These are phyloP conservation scores for Hipparchia semele DNA, from an alignment of 2,888 invertebrate species.

Conservation along the genomic window DNA sequence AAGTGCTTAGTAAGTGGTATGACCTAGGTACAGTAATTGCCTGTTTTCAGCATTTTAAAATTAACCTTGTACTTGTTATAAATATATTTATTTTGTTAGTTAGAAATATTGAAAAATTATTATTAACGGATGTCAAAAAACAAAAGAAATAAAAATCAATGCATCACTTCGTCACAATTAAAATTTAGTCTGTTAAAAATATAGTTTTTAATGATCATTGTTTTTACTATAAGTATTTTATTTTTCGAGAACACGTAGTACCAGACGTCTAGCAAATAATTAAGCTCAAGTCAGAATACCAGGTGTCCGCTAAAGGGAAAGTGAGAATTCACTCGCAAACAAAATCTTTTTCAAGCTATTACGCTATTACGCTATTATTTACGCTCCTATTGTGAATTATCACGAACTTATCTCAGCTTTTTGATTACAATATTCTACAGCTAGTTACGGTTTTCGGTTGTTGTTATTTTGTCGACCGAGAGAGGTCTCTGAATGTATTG, in stretches of 20 bases:
- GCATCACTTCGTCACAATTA: no score
- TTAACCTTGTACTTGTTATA: not conserved
- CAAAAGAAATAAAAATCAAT: not conserved
- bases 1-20: no score
- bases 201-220: no score
- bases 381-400: conserved; percentile 33
- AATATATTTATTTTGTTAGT: not conserved
- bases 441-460: no score
- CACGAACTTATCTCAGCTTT: conserved; percentile 6
- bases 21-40: no score
- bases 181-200: no score
- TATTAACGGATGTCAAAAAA: not conserved
- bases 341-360: conserved; percentile 33
- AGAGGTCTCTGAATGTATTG: no score
- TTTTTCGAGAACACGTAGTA: conserved; percentile 51
- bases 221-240: conserved; percentile 4
- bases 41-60: not conserved
- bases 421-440: not conserved
- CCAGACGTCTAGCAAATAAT: conserved; percentile 52
- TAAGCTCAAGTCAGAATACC: conserved; percentile 53
- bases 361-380: conserved; percentile 36
- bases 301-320: conserved; percentile 61
- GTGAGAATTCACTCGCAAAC: conserved; percentile 60
- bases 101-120: not conserved
- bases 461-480: no score